Evolutionary conservation across 2,113 vertebrate species (phyloP), one percentile per base, ranked within the genome.

Genomic region (Ceyx cyanopectus): DNA sequence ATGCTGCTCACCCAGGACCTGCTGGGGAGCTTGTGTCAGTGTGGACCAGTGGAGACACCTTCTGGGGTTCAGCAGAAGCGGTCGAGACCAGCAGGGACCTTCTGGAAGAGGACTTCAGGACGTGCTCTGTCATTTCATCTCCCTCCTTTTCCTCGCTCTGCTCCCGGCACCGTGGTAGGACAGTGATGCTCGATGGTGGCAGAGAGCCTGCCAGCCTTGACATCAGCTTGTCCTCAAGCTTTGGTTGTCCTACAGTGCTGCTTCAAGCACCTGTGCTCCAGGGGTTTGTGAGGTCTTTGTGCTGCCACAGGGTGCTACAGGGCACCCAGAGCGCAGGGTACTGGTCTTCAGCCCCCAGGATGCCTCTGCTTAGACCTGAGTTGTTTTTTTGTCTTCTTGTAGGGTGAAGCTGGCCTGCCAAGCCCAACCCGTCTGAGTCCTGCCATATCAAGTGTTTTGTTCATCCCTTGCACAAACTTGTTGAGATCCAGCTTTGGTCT

Each of bases 21-120:
- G 68, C 46, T 1, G 1, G 7, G 69, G n/a, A 12, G 45, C 81
- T 43, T 17, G 7, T 57, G 7, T 6, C 41, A 77, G 43, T 7
- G 1, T 10, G 16, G 93, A 93, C 61, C 7, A 16, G 84, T 95
- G 95, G 96, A 92, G 97, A 96, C 97, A 96, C 83, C 97, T 97
- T 94, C 97, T 95, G 97, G 97, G 90, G n/a, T 19, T 92, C 34
- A 27, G 22, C 53, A 85, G 92, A 97, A 97, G 45, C 68, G 21
- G 46, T 27, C 2, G 1, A 32, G 77, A 32, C 0, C 1, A 63
- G 41, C 66, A 22, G 37, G 20, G 51, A 30, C 1, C 26, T 48
- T 15, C 32, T 37, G 6, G 63, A 37, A 32, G 58, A 83, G 83
- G 37, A 45, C 27, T 67, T 70, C 15, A 45, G 54, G 48, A 37